Evolutionary conservation across 2,797 vertebrate genomes (phyloP).

Genomic region (Balearica regulorum): DNA sequence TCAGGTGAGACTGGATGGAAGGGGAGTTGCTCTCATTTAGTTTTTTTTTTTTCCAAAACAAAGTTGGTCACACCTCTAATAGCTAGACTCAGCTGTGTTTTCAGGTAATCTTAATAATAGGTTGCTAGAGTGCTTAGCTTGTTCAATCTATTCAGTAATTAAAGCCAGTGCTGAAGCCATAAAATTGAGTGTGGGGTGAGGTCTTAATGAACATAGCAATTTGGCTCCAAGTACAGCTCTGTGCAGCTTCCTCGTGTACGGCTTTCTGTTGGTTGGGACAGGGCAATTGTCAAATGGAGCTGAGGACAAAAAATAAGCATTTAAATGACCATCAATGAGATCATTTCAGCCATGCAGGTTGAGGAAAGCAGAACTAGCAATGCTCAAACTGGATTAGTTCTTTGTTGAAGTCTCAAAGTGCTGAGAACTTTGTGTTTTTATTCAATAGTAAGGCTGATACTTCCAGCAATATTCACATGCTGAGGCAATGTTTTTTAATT

Average conservation of each 20-base stretch:
- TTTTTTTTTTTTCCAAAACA: neutral
- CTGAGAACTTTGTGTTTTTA: neutral
- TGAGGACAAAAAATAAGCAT: neutral
- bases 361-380: neutral
- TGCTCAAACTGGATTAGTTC: neutral
- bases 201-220: neutral
- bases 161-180: neutral
- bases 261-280: neutral
- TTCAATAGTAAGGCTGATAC: neutral
- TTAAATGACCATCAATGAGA: neutral
- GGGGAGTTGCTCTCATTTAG: neutral
- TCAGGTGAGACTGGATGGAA: constrained; percentile 15
- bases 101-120: constrained; percentile 34
- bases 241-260: neutral
- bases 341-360: neutral
- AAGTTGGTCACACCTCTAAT: constrained; percentile 5
- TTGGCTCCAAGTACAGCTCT: neutral
- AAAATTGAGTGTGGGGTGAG: neutral
- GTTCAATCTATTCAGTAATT: constrained; percentile 29
- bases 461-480: neutral
- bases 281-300: neutral
- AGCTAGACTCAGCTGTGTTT: constrained; percentile 1
- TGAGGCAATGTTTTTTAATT: neutral
- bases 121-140: constrained; percentile 19
- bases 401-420: neutral